Conservation (phyloP, 2,797 vertebrate species). For the Clarias platycephalus region DNA sequence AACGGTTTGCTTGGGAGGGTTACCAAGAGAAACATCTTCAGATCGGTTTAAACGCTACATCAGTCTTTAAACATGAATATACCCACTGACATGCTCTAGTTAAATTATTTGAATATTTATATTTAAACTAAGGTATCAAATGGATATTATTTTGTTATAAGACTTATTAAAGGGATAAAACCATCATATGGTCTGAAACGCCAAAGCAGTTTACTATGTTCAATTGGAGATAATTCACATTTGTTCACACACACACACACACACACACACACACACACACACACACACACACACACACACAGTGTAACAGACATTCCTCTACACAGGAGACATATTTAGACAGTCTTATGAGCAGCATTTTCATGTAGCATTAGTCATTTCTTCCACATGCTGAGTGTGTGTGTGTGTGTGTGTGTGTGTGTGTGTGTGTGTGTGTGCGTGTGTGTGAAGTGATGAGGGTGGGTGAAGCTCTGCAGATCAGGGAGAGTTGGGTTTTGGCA, state of each 20-base stretch:
- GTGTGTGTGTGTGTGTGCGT: not conserved
- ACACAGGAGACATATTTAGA: constrained; percentile 1
- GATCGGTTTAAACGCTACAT: not conserved
- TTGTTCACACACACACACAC: not conserved
- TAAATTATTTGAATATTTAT: not conserved
- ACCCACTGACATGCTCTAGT: not conserved
- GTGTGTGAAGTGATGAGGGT: not conserved
- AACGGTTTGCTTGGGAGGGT: too few species aligned
- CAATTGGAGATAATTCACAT: not conserved
- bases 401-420: constrained; percentile 7
- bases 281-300: not conserved
- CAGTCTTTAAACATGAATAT: not conserved
- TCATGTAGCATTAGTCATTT: constrained; percentile 25
- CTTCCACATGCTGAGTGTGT: not conserved
- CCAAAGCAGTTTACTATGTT: not conserved
- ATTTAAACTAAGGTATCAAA: not conserved
- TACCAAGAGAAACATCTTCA: not conserved
- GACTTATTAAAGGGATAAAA: not conserved
- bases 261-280: not conserved
- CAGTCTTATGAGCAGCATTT: constrained; percentile 15
- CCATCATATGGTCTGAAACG: not conserved
- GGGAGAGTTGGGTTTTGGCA: not conserved
- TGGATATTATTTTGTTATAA: not conserved
- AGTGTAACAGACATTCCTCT: not conserved
- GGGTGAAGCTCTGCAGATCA: constrained; percentile 6